Conservation (phyloP, 1,140 invertebrate genomes). For the Mya arenaria region DNA sequence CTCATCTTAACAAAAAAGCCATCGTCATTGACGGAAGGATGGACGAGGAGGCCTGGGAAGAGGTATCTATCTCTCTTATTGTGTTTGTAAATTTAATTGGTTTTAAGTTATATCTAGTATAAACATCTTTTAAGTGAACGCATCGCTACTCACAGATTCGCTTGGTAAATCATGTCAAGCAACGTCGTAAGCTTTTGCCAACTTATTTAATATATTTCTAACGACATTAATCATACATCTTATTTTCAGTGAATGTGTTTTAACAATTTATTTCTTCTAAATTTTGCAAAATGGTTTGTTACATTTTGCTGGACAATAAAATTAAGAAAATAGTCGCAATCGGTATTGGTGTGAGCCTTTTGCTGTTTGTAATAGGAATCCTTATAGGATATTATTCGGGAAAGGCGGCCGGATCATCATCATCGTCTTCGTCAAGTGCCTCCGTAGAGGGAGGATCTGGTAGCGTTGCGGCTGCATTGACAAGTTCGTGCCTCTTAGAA, state of each 20-base stretch:
- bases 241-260: no score
- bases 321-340: constrained; percentile 27
- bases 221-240: no score
- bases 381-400: constrained; percentile 34
- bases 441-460: neutral
- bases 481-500: neutral
- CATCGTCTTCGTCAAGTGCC: neutral
- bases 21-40: constrained; percentile 1
- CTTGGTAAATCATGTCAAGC: no score
- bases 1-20: neutral
- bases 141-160: no score
- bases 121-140: no score
- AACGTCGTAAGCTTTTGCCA: no score
- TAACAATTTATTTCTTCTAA: no score
- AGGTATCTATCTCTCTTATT: neutral
- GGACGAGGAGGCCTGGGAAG: neutral
- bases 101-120: no score
- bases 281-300: constrained; percentile 19
- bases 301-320: constrained; percentile 38
- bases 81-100: no score
- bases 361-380: constrained; percentile 39
- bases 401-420: neutral
- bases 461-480: neutral
- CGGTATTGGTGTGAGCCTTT: neutral
- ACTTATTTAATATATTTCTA: no score